Evolutionary conservation across 1,140 invertebrate species (phyloP).

Genomic region (Leptinotarsa defecta): DNA sequence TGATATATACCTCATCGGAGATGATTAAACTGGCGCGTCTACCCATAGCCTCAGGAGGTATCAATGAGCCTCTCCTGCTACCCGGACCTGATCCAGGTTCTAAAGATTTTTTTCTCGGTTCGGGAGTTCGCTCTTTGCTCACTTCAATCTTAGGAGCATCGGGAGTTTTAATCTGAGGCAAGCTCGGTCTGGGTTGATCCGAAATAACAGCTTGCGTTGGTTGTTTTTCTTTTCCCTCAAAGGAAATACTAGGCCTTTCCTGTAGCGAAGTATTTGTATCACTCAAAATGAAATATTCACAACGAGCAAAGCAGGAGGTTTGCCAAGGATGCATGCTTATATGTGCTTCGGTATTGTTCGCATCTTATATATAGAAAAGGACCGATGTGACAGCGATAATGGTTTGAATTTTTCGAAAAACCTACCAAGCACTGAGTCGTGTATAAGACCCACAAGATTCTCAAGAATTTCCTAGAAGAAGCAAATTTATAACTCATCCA

Average conservation of each 20-base stretch:
- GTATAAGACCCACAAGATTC: too few species aligned
- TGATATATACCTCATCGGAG: constrained; percentile 83
- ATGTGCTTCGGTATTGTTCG: too few species aligned
- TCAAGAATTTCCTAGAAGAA: too few species aligned
- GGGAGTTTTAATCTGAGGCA: constrained; percentile 78
- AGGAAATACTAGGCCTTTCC: constrained; percentile 33
- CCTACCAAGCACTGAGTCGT: too few species aligned
- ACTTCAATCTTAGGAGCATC: constrained; percentile 86
- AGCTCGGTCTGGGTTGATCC: constrained; percentile 57
- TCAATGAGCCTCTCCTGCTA: constrained; percentile 80
- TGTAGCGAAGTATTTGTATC: constrained; percentile 9
- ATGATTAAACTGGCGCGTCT: constrained; percentile 86
- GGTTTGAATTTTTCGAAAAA: too few species aligned
- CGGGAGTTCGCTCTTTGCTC: constrained; percentile 75
- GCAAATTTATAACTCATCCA: too few species aligned
- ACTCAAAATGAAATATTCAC: neutral
- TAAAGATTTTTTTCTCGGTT: constrained; percentile 75
- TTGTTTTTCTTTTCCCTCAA: constrained; percentile 41
- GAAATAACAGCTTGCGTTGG: constrained; percentile 26
- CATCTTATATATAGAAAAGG: too few species aligned
- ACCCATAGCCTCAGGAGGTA: constrained; percentile 82
- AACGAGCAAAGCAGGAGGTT: neutral
- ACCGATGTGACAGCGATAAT: too few species aligned
- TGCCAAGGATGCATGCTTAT: too few species aligned
- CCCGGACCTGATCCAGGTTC: constrained; percentile 70